Conservation (phyloP, 1,140 invertebrate genomes). For the Zaprionus lachaisei region DNA sequence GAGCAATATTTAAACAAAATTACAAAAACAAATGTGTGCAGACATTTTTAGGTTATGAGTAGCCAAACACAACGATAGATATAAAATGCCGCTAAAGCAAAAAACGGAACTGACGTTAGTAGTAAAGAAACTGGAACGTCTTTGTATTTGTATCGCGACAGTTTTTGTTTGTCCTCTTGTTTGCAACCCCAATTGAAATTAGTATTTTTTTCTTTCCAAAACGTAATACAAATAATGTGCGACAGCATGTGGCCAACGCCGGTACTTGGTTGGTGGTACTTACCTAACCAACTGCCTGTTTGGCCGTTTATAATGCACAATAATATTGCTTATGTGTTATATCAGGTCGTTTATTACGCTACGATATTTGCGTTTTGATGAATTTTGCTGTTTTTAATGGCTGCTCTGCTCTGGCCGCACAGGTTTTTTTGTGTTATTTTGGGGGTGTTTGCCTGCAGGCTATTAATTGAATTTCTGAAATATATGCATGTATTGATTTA, state of each 20-base stretch:
- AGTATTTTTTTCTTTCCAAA: slow-evolving; percentile 23
- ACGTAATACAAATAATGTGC: slow-evolving; percentile 13
- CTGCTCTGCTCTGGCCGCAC: slow-evolving; percentile 24
- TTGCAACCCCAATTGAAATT: slow-evolving; percentile 33
- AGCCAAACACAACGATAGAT: slow-evolving; percentile 35
- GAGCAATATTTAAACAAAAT: slow-evolving; percentile 68
- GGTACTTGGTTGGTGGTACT: slow-evolving; percentile 31
- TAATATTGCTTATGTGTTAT: slow-evolving; percentile 50
- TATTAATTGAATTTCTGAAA: slow-evolving; percentile 47
- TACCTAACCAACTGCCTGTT: slow-evolving; percentile 36
- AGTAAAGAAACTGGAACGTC: slow-evolving; percentile 19
- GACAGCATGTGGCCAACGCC: slow-evolving; percentile 39
- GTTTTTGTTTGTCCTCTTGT: slow-evolving; percentile 18
- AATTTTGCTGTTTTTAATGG: slow-evolving; percentile 14
- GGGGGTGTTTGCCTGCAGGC: slow-evolving; percentile 25
- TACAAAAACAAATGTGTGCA: slow-evolving; percentile 67
- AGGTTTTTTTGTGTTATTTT: slow-evolving; percentile 13
- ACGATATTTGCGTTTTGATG: slow-evolving; percentile 6
- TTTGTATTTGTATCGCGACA: slow-evolving; percentile 14
- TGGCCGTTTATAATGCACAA: slow-evolving; percentile 49
- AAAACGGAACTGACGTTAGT: slow-evolving; percentile 19
- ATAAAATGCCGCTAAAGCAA: slow-evolving; percentile 63
- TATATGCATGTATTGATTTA: slow-evolving; percentile 34
- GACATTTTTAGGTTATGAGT: slow-evolving; percentile 69
- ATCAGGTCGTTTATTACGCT: slow-evolving; percentile 24